phyloP scores from a whole-genome alignment of 2,888 invertebrate genomes.

The Theodoxus fluviatilis region DNA sequence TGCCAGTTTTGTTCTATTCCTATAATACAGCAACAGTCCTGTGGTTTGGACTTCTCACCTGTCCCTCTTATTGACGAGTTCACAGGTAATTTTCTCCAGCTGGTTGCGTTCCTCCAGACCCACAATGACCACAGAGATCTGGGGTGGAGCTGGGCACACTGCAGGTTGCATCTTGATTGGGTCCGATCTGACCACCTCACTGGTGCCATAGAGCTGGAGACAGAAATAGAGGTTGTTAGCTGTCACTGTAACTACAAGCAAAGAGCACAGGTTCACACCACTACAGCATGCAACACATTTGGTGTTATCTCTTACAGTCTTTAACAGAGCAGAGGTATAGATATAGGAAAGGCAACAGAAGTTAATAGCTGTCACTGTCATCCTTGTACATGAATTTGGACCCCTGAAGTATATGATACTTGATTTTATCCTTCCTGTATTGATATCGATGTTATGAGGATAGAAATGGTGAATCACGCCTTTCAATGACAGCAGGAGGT shows the following conservation, averaged over 20 bases:
- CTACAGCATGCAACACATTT: not conserved
- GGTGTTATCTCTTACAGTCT: not conserved
- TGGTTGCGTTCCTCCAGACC: slow-evolving; percentile 62
- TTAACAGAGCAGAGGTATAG: too few species aligned
- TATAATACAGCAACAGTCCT: too few species aligned
- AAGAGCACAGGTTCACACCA: not conserved
- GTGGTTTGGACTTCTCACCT: too few species aligned
- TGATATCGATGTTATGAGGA: too few species aligned
- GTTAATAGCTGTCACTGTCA: too few species aligned
- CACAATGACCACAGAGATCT: slow-evolving; percentile 59
- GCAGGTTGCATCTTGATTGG: slow-evolving; percentile 56
- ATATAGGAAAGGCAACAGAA: too few species aligned
- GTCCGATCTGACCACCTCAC: slow-evolving; percentile 60
- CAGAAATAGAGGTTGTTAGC: not conserved
- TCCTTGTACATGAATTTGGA: too few species aligned
- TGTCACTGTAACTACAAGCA: not conserved
- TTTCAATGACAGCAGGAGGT: too few species aligned
- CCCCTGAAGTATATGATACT: too few species aligned
- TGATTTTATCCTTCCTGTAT: too few species aligned
- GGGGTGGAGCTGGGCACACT: slow-evolving; percentile 60
- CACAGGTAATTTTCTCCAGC: slow-evolving; percentile 63
- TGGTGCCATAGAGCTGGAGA: slow-evolving; percentile 60
- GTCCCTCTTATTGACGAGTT: slow-evolving; percentile 64
- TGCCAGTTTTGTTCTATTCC: too few species aligned
- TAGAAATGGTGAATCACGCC: too few species aligned